A percentile compares a stretch with the other conserved stretches of the same genome.
Conservation (phyloP, 2,888 invertebrate genomes). For the Atrina japonica region DNA sequence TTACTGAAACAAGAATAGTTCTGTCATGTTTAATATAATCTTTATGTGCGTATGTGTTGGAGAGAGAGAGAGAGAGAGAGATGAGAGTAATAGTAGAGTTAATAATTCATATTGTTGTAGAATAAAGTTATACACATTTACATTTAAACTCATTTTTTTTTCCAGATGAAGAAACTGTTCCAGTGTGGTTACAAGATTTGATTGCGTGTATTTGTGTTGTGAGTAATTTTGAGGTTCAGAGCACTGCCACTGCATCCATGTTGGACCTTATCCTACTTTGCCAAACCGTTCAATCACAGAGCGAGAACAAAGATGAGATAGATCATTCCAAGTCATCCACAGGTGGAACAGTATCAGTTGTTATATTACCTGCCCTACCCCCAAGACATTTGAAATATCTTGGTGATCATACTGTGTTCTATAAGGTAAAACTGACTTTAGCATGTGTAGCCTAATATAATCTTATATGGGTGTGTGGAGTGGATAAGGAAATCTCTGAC, state of each 20-base stretch:
- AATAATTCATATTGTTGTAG: no score
- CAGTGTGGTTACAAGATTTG: slow-evolving; percentile 87
- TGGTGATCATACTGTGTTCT: slow-evolving; percentile 86
- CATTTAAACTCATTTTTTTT: no score
- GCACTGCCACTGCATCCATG: slow-evolving; percentile 87
- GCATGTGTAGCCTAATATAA: no score
- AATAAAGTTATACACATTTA: no score
- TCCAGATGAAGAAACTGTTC: slow-evolving; percentile 77
- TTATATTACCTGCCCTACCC: slow-evolving; percentile 87
- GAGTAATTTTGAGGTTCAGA: slow-evolving; percentile 81
- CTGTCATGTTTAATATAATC: no score
- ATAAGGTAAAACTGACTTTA: slow-evolving; percentile 83
- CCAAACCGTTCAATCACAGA: slow-evolving; percentile 80
- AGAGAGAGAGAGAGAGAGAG: no score
- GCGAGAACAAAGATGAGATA: slow-evolving; percentile 13
- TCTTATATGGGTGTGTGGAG: no score
- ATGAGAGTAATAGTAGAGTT: no score
- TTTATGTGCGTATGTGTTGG: no score
- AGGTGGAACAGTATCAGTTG: slow-evolving; percentile 83
- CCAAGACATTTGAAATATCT: slow-evolving; percentile 86
- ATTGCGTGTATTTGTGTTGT: slow-evolving; percentile 87
- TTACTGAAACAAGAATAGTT: no score
- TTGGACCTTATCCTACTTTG: slow-evolving; percentile 87
- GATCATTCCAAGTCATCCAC: slow-evolving; percentile 33
- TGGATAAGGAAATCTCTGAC: no score